A percentile compares a stretch with the other conserved stretches of the same genome.
phyloP scores from a whole-genome alignment of 2,113 vertebrate species.

The Etia nguti region DNA sequence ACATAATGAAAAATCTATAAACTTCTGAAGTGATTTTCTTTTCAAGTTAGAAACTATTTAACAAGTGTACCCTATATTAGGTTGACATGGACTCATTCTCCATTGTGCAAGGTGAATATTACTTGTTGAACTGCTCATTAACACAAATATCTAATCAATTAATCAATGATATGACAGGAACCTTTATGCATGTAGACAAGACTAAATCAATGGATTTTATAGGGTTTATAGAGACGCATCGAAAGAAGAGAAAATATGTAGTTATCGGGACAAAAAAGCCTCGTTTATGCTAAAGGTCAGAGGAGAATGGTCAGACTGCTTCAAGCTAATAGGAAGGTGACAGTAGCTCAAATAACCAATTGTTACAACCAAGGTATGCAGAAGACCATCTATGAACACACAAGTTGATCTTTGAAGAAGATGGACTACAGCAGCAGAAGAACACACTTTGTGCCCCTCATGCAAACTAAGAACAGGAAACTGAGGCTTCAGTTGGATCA shows the following conservation, averaged over 20 bases:
- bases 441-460: background rate
- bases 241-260: background rate
- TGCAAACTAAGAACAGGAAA: background rate
- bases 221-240: background rate
- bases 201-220: background rate
- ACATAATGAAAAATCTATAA: background rate
- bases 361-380: background rate
- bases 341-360: background rate
- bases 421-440: too few relatives aligned
- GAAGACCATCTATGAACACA: background rate
- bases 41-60: background rate
- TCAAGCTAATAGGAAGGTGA: background rate
- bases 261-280: background rate
- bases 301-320: background rate
- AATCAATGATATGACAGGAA: background rate
- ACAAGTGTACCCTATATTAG: background rate
- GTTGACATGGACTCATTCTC: too few relatives aligned
- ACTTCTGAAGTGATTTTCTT: background rate
- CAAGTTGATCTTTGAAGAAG: background rate
- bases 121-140: background rate
- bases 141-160: background rate
- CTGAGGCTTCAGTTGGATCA: background rate
- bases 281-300: background rate
- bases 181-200: background rate
- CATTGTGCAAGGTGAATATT: background rate